phyloP scores from a whole-genome alignment of 1,140 invertebrate genomes.

The Drosophila nasuta region DNA sequence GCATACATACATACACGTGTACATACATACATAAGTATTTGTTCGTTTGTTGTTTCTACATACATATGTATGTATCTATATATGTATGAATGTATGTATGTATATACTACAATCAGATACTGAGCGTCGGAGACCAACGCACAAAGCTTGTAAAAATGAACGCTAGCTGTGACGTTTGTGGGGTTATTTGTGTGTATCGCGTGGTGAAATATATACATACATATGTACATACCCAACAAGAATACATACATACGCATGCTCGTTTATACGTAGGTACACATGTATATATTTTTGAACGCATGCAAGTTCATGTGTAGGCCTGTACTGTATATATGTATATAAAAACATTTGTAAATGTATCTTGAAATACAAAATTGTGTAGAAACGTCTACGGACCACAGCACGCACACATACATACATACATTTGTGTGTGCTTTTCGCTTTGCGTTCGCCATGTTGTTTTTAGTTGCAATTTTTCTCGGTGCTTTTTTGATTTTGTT shows the following conservation, averaged over 20 bases:
- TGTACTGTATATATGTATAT: constrained; percentile 33
- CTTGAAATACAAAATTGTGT: constrained; percentile 37
- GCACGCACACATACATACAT: constrained; percentile 23
- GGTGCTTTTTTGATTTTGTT: constrained; percentile 15
- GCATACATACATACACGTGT: constrained; percentile 27
- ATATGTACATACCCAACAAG: constrained; percentile 23
- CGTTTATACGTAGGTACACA: constrained; percentile 37
- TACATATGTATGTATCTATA: constrained; percentile 9
- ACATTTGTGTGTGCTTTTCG: background rate
- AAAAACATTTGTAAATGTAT: too few relatives aligned
- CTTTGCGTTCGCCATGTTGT: constrained; percentile 26
- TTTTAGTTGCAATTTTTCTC: constrained; percentile 36
- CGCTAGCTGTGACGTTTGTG: constrained; percentile 4
- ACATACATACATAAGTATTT: constrained; percentile 20
- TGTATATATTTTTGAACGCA: background rate
- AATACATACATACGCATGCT: background rate
- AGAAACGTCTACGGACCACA: constrained; percentile 32
- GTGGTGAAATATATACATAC: constrained; percentile 39
- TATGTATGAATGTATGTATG: background rate
- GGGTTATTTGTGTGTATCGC: constrained; percentile 29
- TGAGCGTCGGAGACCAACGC: constrained; percentile 61
- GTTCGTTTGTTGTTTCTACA: background rate
- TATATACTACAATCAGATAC: constrained; percentile 10
- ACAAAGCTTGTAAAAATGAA: constrained; percentile 70
- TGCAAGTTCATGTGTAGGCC: too few relatives aligned